Base-by-base conservation (phyloP, 2,797 vertebrate genomes). In the Tragelaphus eurycerus region DNA sequence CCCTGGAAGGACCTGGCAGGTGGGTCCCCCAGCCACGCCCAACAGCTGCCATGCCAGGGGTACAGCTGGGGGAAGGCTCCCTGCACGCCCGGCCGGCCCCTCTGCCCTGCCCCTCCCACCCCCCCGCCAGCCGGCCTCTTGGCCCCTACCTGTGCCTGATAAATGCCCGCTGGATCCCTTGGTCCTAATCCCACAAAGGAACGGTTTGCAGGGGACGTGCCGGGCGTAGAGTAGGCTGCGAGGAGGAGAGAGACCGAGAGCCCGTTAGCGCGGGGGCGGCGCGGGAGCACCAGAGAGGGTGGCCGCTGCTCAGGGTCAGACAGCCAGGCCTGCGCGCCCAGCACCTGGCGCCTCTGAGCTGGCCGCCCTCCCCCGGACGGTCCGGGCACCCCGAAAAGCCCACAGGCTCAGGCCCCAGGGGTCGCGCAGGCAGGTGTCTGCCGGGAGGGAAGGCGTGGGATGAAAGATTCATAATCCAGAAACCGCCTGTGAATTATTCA, bases 111-210 rank as follows among this genome's bases (percentile, higher is more conserved):
- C 91, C 97, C 89, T 46, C 93, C 97, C 60, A 59, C 93, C 97
- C 97, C 96, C 92, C 95, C 97, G 64, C 81, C 97, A 96, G 98
- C 95, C 89, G 98, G 97, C 97, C 97, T 95, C 94, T 83, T 1
- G 48, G 97, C 97, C 98, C 99, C 99, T 98, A 99, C 99, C 99
- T 99, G 99, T 98, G 99, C 99, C 99, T 99, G 99, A 99, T 99
- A 99, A 98, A 99, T 99, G 99, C 99, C 99, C 96, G 99, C 99
- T 97, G 99, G 99, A 98, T 99, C 99, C 98, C 99, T 99, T 98
- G 99, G 99, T 98, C 99, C 99, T 98, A 99, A 99, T 99, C 99
- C 99, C 99, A 99, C 99, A 98, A 99, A 99, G 99, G 99, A 98
- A 98, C 99, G 99, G 99, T 99, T 99, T 99, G 99, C 99, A 98